These are phyloP conservation scores for Nematopogon swammerdamellus DNA, from an alignment of 2,888 invertebrate species.

Conservation along the genomic window DNA sequence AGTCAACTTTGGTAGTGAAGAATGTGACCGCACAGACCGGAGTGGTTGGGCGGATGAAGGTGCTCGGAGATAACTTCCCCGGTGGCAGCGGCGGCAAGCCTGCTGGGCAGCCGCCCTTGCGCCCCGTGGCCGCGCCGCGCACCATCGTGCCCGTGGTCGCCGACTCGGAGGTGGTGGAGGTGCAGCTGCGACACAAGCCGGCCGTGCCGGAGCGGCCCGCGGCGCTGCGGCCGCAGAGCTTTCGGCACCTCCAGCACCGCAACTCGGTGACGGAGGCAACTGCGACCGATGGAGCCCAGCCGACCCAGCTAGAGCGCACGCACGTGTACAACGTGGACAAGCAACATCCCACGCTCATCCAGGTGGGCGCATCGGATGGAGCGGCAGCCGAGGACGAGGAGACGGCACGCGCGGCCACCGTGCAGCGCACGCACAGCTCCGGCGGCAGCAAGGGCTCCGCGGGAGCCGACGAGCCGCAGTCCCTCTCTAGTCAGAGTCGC, in stretches of 20 bases:
- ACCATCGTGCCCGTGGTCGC: conserved; percentile 25
- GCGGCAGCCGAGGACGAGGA: conserved; percentile 20
- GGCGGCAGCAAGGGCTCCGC: conserved; percentile 34
- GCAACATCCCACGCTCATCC: conserved; percentile 69
- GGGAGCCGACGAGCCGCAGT: conserved; percentile 35
- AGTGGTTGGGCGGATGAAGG: conserved; percentile 38
- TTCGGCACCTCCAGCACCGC: conserved; percentile 30
- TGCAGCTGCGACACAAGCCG: conserved; percentile 67
- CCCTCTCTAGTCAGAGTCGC: conserved; percentile 33
- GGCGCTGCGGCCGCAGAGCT: conserved; percentile 59
- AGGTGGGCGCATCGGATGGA: conserved; percentile 33
- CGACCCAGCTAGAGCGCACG: conserved; percentile 61
- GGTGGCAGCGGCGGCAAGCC: conserved; percentile 28
- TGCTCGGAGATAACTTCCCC: conserved; percentile 26
- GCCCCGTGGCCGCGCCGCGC: conserved; percentile 49
- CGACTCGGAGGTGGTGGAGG: conserved; percentile 28
- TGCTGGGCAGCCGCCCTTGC: conserved; percentile 43
- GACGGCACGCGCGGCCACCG: conserved; percentile 24
- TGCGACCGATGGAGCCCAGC: conserved; percentile 20
- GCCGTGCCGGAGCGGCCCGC: conserved; percentile 79
- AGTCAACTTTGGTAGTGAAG: conserved; percentile 29
- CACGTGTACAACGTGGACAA: conserved; percentile 72
- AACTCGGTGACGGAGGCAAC: conserved; percentile 23
- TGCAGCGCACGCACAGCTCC: conserved; percentile 46
- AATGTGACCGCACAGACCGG: conserved; percentile 44